These are phyloP conservation scores for Uria lomvia DNA, from an alignment of 2,113 vertebrate species.

Conservation along the genomic window DNA sequence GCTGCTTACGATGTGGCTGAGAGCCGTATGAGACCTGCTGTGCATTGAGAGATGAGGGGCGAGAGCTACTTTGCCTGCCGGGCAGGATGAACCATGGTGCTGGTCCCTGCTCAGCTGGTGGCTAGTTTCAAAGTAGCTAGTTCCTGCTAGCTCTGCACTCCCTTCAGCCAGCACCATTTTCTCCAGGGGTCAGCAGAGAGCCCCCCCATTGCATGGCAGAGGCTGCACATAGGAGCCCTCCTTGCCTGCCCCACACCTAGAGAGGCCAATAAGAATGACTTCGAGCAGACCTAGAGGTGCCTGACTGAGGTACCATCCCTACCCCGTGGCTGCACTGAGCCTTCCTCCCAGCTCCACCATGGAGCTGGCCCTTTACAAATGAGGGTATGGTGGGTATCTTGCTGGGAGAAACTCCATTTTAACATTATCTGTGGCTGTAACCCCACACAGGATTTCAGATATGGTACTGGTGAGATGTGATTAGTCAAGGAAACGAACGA, in stretches of 20 bases:
- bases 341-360: not conserved
- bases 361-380: rapidly evolving
- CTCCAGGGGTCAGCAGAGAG: not conserved
- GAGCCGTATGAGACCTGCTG: not conserved
- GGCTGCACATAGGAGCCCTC: rapidly evolving
- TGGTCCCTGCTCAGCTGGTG: not conserved
- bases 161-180: not conserved
- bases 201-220: not conserved
- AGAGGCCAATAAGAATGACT: not conserved
- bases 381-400: not conserved
- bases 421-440: not conserved
- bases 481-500: not conserved
- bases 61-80: not conserved
- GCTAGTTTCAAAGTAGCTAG: not conserved
- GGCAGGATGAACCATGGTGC: not conserved
- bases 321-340: not conserved
- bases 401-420: not conserved
- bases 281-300: not conserved
- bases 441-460: not conserved
- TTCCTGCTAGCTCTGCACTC: not conserved
- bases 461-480: not conserved
- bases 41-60: not conserved
- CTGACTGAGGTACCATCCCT: not conserved
- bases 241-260: not conserved
- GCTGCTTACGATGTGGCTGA: not conserved